A percentile compares a stretch with the other conserved stretches of the same genome.
phyloP scores from a whole-genome alignment of 2,888 invertebrate genomes.

The Cyclophora punctaria region DNA sequence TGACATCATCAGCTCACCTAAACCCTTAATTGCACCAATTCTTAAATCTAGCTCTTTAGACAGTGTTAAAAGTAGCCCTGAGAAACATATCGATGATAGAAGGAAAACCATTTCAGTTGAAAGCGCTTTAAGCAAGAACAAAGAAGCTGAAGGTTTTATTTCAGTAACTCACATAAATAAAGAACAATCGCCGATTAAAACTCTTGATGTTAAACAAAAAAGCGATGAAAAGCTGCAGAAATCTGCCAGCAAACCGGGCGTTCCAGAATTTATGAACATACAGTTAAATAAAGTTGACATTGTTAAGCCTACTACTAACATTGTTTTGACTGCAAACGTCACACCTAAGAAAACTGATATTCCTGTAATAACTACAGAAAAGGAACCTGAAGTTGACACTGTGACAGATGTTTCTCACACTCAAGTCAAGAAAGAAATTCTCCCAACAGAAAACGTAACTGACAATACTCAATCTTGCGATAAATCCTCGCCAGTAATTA shows the following conservation, averaged over 20 bases:
- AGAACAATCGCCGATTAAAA: slow-evolving; percentile 47
- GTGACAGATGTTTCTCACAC: slow-evolving; percentile 15
- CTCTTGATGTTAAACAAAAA: slow-evolving; percentile 46
- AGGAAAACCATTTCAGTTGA: slow-evolving; percentile 70
- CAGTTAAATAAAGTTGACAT: slow-evolving; percentile 82
- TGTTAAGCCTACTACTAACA: slow-evolving; percentile 75
- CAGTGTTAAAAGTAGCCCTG: slow-evolving; percentile 75
- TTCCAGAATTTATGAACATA: slow-evolving; percentile 82
- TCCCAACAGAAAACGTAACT: slow-evolving; percentile 32
- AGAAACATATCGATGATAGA: slow-evolving; percentile 60
- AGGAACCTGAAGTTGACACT: slow-evolving; percentile 39
- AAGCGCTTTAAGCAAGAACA: slow-evolving; percentile 48
- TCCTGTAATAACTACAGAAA: slow-evolving; percentile 37
- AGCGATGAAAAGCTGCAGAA: slow-evolving; percentile 56
- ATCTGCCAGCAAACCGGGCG: slow-evolving; percentile 39
- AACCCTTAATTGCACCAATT: slow-evolving; percentile 65
- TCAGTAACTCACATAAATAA: slow-evolving; percentile 76
- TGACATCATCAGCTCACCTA: slow-evolving; percentile 71
- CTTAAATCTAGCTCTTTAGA: slow-evolving; percentile 74
- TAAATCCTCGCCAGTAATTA: slow-evolving; percentile 37
- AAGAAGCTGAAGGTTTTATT: slow-evolving; percentile 62
- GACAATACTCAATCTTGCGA: slow-evolving; percentile 37
- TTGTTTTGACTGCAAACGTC: slow-evolving; percentile 78
- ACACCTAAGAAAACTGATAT: slow-evolving; percentile 67
- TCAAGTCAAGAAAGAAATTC: slow-evolving; percentile 35